Base-by-base conservation (phyloP, 2,888 invertebrate species). In the Drosophila sordidapex region DNA sequence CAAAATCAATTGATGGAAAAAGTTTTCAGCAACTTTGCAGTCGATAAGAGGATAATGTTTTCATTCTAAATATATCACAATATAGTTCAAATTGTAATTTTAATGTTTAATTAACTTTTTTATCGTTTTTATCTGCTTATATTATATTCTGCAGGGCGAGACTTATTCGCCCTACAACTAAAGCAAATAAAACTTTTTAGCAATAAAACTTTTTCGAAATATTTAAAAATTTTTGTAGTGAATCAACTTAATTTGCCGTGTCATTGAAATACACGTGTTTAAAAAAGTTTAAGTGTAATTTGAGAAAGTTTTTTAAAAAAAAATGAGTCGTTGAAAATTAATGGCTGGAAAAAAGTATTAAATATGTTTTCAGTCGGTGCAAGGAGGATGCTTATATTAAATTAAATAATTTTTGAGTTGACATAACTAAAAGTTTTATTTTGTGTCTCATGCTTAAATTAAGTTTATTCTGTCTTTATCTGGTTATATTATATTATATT, bases 371-470 rank as follows among this genome's bases (percentile, higher is more conserved):
- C 43, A 6, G 43, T 13, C 1, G 21, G 6, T 43, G 13, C n/a
- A 43, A 46, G 7, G 13, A 25, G 21, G 46, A 7, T 7, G 46
- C 15, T 21, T 25, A 25, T 15, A 46, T 2, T 0, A 11, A 46
- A 15, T 25, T 25, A 46, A 25, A 2, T 2, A 15, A 15, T 7
- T 25, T 1, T 15, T 46, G 21, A 7, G 7, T 21, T 4, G 1
- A 7, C 6, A 43, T 21, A 0, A 13, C 43, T 13, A 13, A 43
- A 43, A 21, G 21, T 43, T 0, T 0, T 21, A 13, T 21, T 21
- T 4, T 1, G 6, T 5, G 5, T 43, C 3, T 11, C 0, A 11
- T 18, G 11, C n/a, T 5, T 6, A 43, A 43, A 0, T 43, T 0
- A 13, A 46, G 21, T 25, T 4, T 15, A 1, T 15, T 21, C 2